Evolutionary conservation across 2,888 invertebrate genomes (phyloP), one percentile per base, ranked within the genome.

Genomic region (Helicoverpa assulta): DNA sequence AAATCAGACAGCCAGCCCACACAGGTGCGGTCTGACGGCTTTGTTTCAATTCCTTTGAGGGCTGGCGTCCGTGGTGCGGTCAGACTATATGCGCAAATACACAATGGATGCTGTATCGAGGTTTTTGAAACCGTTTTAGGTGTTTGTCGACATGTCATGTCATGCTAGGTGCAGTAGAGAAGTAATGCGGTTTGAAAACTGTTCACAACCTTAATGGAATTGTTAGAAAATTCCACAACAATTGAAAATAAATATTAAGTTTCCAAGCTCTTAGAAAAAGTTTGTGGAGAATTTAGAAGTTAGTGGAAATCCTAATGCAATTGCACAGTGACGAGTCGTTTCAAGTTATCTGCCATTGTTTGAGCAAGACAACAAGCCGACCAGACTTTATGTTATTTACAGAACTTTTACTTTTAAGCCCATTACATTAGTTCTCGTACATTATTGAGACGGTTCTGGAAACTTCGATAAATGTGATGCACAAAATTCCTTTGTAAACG

Each of bases 241-340:
- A 74, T 68, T 52, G 40, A 21, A 64, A 69, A 58, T 69, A 21
- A 65, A 76, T 79, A 76, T 79, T 54, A 62, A 74, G 80, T 76
- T 79, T 68, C 80, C 60, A 57, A 74, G 63, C 63, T 79, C 59
- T 67, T 29, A 60, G 19, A 47, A 18, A 18, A 54, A 63, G 50
- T 78, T 67, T 26, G 60, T 2, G n/a, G 53, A 14, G 33, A 69
- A 72, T 71, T 66, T 63, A 67, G 56, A 68, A 79, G 72, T 76
- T 47, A 19, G 29, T 50, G 53, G 43, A 47, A 60, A 65, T 52
- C 54, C 53, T 70, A 74, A 70, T 64, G 65, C 67, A 73, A 62
- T 59, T 57, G 60, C 37, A 40, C 18, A 51, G 50, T 65, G 67
- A 72, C 37, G 60, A 64, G 29, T 54, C 75, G 51, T 8, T 51